A percentile compares a stretch with the other conserved stretches of the same genome.
Evolutionary conservation across 2,113 vertebrate species (phyloP).

Genomic region (Lonchura striata): DNA sequence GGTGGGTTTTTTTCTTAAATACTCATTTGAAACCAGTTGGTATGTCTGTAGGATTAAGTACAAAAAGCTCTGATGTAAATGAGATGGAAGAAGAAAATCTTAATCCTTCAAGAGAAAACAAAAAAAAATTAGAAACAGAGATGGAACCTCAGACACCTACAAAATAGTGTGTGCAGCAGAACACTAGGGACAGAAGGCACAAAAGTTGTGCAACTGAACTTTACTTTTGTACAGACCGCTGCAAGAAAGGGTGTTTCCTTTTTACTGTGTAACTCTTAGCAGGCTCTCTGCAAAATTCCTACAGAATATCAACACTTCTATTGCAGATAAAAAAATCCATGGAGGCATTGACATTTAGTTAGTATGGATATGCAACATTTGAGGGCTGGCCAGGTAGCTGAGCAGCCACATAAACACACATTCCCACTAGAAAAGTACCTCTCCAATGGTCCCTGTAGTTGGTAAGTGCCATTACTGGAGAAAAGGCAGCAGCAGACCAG

Average conservation of each 20-base stretch:
- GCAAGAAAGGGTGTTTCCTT: not conserved
- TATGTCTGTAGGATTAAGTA: not conserved
- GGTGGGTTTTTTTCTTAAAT: not conserved
- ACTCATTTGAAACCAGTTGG: not conserved
- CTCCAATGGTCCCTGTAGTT: not conserved
- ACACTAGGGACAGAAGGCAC: not conserved
- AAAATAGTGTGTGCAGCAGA: not conserved
- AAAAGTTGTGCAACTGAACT: not conserved
- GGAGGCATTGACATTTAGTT: not conserved
- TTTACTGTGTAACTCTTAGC: not conserved
- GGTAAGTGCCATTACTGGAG: not conserved
- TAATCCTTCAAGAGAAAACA: not conserved
- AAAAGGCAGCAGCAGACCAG: not conserved
- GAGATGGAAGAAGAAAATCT: not conserved
- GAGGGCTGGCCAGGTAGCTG: not conserved
- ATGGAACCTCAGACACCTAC: not conserved
- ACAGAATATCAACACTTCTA: not conserved
- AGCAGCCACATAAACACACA: not conserved
- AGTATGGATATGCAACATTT: accelerated
- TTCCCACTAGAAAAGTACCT: not conserved
- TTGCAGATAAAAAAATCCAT: not conserved
- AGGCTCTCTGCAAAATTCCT: not conserved
- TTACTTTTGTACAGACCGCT: not conserved
- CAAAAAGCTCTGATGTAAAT: not conserved
- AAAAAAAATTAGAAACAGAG: not conserved